Percentiles rank a stretch among this genome's conserved stretches.
phyloP scores from a whole-genome alignment of 2,797 vertebrate genomes.

The Enteromius argenteus region DNA sequence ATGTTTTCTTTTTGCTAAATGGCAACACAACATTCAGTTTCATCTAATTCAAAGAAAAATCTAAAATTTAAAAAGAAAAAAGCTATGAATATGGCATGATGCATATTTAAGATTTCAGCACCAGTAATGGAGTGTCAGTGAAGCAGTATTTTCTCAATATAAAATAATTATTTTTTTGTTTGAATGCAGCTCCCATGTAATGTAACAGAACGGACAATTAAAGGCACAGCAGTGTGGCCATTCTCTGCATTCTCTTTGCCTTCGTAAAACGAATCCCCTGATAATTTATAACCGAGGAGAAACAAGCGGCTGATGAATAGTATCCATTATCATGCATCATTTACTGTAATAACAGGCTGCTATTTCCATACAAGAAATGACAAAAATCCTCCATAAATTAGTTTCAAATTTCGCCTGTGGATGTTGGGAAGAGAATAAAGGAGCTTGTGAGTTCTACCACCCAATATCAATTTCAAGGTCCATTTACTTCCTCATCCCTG shows the following conservation, averaged over 20 bases:
- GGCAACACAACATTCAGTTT: not conserved
- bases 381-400: conserved; percentile 59
- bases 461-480: conserved; percentile 69
- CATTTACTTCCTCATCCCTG: conserved; percentile 65
- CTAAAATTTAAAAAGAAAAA: not conserved
- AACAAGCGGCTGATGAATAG: conserved; percentile 50
- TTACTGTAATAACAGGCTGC: conserved; percentile 57
- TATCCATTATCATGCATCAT: conserved; percentile 55
- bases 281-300: conserved; percentile 50
- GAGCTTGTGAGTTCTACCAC: conserved; percentile 61
- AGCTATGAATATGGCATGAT: not conserved
- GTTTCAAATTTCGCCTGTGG: conserved; percentile 59
- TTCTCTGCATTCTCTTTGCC: conserved; percentile 19
- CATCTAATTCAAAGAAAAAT: not conserved
- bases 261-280: conserved; percentile 24
- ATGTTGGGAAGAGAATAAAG: conserved; percentile 56
- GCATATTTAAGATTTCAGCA: not conserved
- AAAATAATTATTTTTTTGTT: conserved; percentile 4
- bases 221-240: conserved; percentile 7
- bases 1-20: not conserved
- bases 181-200: conserved; percentile 1
- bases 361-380: conserved; percentile 56
- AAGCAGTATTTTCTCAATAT: not conserved
- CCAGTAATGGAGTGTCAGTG: not conserved
- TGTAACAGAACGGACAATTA: conserved; percentile 47